Evolutionary conservation across 2,888 invertebrate genomes (phyloP).

Genomic region (Biston stratarius): DNA sequence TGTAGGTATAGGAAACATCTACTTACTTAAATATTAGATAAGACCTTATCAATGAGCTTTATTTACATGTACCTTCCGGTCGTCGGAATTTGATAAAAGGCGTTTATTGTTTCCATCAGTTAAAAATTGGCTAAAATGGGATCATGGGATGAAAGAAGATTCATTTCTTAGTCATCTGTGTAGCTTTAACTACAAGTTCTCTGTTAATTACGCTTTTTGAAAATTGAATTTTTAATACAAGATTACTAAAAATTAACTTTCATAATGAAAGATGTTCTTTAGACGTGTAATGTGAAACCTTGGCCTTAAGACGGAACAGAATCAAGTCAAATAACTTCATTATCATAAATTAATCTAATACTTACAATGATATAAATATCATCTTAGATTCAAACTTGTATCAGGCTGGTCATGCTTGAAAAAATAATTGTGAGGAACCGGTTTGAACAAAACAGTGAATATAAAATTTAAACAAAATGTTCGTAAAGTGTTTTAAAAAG

Average conservation of each 20-base stretch:
- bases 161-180: background rate
- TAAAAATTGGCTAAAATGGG: background rate
- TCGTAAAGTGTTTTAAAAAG: background rate
- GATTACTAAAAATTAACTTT: background rate
- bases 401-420: background rate
- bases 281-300: background rate
- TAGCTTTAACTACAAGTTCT: background rate
- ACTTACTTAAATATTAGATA: slow-evolving; percentile 3
- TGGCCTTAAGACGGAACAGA: background rate
- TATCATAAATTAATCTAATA: slow-evolving; percentile 5
- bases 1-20: background rate
- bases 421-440: background rate
- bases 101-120: background rate
- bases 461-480: slow-evolving; percentile 1
- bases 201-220: background rate
- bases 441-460: background rate
- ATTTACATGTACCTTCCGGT: slow-evolving; percentile 16
- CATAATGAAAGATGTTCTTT: background rate
- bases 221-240: background rate
- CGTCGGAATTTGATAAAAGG: background rate
- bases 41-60: slow-evolving; percentile 19
- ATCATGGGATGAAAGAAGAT: background rate
- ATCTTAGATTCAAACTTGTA: slow-evolving; percentile 1
- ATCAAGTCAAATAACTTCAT: slow-evolving; percentile 15
- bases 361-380: background rate